Evolutionary conservation across 2,113 vertebrate genomes (phyloP).

Genomic region (Telmatochromis sp.): DNA sequence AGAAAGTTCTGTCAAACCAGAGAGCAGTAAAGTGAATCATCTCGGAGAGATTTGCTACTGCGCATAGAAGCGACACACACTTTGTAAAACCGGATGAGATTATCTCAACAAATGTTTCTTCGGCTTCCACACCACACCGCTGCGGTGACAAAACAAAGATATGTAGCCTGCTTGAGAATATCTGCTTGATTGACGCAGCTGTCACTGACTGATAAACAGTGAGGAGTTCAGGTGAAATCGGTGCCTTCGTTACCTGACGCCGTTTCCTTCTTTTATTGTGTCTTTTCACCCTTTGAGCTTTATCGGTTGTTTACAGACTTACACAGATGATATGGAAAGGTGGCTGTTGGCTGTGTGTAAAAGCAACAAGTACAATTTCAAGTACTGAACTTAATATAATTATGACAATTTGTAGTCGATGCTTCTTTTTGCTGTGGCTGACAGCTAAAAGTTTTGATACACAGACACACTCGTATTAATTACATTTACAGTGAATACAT

Average conservation of each 20-base stretch:
- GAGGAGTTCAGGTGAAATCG: background rate
- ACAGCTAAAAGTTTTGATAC: background rate
- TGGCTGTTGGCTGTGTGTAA: background rate
- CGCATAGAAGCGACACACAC: background rate
- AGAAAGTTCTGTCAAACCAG: slow-evolving; percentile 1
- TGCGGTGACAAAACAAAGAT: background rate
- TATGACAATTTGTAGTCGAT: background rate
- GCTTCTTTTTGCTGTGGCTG: background rate
- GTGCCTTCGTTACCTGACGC: accelerated
- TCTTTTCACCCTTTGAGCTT: background rate
- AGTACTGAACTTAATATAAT: background rate
- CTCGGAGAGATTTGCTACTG: background rate
- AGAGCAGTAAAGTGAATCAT: background rate
- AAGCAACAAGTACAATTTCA: background rate
- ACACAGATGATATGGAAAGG: background rate
- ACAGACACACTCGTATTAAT: background rate
- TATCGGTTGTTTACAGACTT: background rate
- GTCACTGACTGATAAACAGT: background rate
- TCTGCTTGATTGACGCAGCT: background rate
- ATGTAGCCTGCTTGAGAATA: background rate
- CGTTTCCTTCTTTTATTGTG: background rate
- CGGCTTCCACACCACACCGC: background rate
- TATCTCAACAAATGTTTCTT: background rate
- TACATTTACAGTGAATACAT: background rate
- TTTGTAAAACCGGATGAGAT: background rate